Percentiles rank a stretch among this genome's conserved stretches.
phyloP scores from a whole-genome alignment of 2,888 invertebrate species.

The Bellardia pandia region DNA sequence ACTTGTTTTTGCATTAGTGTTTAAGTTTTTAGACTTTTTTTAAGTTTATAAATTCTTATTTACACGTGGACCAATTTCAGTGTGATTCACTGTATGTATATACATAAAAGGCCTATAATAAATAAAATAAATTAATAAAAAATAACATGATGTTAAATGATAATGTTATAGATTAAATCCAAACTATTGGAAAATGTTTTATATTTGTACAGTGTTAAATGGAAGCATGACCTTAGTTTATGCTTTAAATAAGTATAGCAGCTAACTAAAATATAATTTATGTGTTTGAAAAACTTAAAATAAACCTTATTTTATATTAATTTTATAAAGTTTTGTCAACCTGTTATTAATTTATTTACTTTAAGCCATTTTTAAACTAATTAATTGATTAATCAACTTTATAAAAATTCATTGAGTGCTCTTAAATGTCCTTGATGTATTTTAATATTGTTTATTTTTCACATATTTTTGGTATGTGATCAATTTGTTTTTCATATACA shows the following conservation, averaged over 20 bases:
- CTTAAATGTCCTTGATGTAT: slow-evolving; percentile 24
- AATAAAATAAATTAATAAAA: slow-evolving; percentile 30
- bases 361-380: slow-evolving; percentile 58
- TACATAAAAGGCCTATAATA: slow-evolving; percentile 12
- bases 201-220: slow-evolving; percentile 65
- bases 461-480: not conserved
- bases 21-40: too few relatives aligned
- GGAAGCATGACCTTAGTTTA: slow-evolving; percentile 18
- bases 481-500: not conserved
- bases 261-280: not conserved
- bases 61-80: too few relatives aligned
- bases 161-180: slow-evolving; percentile 11
- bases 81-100: not conserved
- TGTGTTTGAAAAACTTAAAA: not conserved
- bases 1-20: too few relatives aligned
- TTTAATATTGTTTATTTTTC: not conserved
- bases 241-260: not conserved
- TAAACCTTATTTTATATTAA: not conserved
- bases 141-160: slow-evolving; percentile 24
- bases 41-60: too few relatives aligned
- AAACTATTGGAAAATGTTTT: slow-evolving; percentile 57
- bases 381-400: slow-evolving; percentile 37
- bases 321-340: slow-evolving; percentile 5
- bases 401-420: slow-evolving; percentile 58
- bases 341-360: not conserved